Base-by-base conservation (phyloP, 1,140 invertebrate species). In the Sesamia nonagrioides region DNA sequence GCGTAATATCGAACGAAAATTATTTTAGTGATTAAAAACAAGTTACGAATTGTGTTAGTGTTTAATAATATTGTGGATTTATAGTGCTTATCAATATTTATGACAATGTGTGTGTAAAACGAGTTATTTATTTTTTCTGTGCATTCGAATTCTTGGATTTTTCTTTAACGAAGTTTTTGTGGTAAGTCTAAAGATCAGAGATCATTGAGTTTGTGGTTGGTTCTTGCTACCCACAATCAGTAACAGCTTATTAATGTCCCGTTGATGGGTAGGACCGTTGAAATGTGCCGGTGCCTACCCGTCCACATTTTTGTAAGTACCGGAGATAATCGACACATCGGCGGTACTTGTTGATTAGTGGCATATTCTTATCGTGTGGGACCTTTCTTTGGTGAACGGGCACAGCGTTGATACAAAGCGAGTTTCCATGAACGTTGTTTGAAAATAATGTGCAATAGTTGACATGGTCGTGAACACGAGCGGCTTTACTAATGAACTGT, bases 31-130 rank as follows among this genome's bases (percentile, higher is more conserved):
- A 73, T 71, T 78, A 78, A 72, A 77, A 78, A 56, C 42, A 61
- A 63, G 73, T 75, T 75, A 61, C 68, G 69, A 63, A 73, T 78
- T 73, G 74, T 56, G 74, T 58, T 68, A 58, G 68, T 81, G 79
- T 66, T 60, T 48, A 27, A 50, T 79, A 88, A 85, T 73, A 40
- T 58, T 87, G 90, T 90, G 88, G 85, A 92, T 89, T 90, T 85
- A 66, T 85, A 87, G 85, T 89, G 89, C 84, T 79, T 58, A 78
- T 72, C 66, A 27, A 68, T 73, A 35, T 60, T 71, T 69, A 68
- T 78, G 78, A 48, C 63, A 42, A 78, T 89, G 86, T 91, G 88
- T 89, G 82, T 89, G 92, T 92, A 88, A 87, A 88, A 91, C 86
- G 54, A 86, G 85, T 91, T 90, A 50, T 83, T 72, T 86, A 2